A percentile compares a stretch with the other conserved stretches of the same genome.
Conservation (phyloP, 1,140 invertebrate genomes). For the Pygmarrhopalites habei region DNA sequence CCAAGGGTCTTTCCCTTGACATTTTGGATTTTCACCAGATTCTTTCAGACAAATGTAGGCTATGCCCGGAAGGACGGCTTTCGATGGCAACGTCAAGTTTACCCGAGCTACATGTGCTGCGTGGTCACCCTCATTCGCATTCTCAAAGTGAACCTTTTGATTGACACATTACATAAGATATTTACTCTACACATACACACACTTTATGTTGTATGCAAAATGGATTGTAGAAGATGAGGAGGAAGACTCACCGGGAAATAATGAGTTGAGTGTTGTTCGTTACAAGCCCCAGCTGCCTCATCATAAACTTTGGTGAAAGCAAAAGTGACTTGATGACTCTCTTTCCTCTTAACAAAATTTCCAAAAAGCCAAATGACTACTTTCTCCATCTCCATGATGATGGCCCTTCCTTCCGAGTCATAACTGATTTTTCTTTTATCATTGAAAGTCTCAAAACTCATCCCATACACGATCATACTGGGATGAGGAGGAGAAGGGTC, state of each 20-base stretch:
- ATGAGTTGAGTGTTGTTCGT: not conserved
- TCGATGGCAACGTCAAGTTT: conserved; percentile 9
- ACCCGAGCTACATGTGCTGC: conserved; percentile 8
- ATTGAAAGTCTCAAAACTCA: conserved; percentile 16
- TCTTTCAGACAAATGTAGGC: conserved; percentile 27
- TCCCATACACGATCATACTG: not conserved
- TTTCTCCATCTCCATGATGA: conserved; percentile 12
- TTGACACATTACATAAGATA: not conserved
- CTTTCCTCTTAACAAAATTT: no score
- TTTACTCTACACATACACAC: no score
- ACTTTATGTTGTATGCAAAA: not conserved
- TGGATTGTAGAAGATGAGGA: not conserved
- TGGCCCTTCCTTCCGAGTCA: not conserved
- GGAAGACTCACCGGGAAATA: not conserved
- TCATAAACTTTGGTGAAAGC: not conserved
- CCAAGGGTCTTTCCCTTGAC: conserved; percentile 16
- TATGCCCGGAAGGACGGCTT: conserved; percentile 7
- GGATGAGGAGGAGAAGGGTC: no score
- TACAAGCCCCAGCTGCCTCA: not conserved
- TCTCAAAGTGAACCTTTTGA: not conserved
- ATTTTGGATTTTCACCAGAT: not conserved
- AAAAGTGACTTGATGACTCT: no score
- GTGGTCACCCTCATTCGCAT: not conserved
- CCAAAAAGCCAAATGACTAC: conserved; percentile 24
- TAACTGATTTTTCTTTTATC: conserved; percentile 20